Percentiles rank a stretch among this genome's conserved stretches.
Conservation (phyloP, 2,113 vertebrate genomes). For the Forbesichthys papilliferus region DNA sequence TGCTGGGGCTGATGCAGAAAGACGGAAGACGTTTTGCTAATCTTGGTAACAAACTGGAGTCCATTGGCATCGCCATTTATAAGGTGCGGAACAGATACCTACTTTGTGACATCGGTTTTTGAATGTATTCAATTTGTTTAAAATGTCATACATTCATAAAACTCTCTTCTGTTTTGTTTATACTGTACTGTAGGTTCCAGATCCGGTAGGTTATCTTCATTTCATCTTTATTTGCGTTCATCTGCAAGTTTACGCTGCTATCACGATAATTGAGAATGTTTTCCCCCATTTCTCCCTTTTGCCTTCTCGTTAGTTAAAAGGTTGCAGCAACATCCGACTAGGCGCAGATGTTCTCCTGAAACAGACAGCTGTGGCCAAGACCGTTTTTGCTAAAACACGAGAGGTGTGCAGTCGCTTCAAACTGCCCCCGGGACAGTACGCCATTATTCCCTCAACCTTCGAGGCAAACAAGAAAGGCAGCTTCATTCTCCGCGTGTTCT, state of each 20-base stretch:
- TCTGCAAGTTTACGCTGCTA: no score
- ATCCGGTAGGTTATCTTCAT: no score
- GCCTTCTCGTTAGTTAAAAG: slow-evolving; percentile 51
- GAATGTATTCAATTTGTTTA: background rate
- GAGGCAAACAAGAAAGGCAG: slow-evolving; percentile 85
- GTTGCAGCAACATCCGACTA: slow-evolving; percentile 84
- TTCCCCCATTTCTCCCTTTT: no score
- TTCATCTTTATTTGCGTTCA: no score
- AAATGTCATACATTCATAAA: background rate
- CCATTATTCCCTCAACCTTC: slow-evolving; percentile 92
- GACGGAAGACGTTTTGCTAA: slow-evolving; percentile 76
- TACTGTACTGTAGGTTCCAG: no score
- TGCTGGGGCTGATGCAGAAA: slow-evolving; percentile 96
- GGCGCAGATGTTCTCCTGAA: slow-evolving; percentile 91
- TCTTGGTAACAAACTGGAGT: slow-evolving; percentile 86
- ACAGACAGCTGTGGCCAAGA: slow-evolving; percentile 87
- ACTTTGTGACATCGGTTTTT: background rate
- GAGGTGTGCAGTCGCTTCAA: slow-evolving; percentile 89
- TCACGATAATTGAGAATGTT: no score
- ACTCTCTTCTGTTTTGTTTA: background rate
- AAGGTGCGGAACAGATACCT: slow-evolving; percentile 70
- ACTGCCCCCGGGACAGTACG: slow-evolving; percentile 89
- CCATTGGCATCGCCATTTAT: slow-evolving; percentile 91
- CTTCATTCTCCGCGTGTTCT: slow-evolving; percentile 92
- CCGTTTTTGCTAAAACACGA: slow-evolving; percentile 86